These are phyloP conservation scores for Lingula anatina DNA, from an alignment of 2,888 invertebrate genomes.

Conservation along the genomic window DNA sequence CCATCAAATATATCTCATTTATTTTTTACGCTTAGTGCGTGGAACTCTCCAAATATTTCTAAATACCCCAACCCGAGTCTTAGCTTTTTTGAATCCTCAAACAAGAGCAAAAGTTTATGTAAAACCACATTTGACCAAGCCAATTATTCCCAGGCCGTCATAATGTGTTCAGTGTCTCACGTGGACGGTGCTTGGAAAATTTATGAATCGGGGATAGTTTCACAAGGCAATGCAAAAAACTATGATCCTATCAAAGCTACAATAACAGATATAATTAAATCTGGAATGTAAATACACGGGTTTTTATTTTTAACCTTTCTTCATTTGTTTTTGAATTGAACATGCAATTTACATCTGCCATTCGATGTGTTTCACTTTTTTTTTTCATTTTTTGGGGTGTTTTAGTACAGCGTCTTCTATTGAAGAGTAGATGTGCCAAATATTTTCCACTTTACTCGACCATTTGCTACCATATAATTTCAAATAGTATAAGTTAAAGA, in stretches of 20 bases:
- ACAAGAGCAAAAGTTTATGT: conserved; percentile 17
- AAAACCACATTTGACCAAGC: conserved; percentile 27
- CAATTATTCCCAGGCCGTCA: conserved; percentile 19
- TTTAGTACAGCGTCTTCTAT: no score
- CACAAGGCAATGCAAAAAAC: conserved; percentile 25
- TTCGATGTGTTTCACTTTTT: no score
- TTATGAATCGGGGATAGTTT: conserved; percentile 23
- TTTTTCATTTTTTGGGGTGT: no score
- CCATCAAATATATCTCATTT: conserved; percentile 20
- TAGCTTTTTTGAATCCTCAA: conserved; percentile 21
- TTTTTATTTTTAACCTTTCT: no score
- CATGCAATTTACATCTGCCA: no score
- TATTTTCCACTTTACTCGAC: no score
- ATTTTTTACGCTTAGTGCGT: conserved; percentile 27
- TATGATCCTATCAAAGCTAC: conserved; percentile 15
- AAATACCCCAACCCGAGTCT: conserved; percentile 24
- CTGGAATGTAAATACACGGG: no score
- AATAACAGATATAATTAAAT: conserved; percentile 14
- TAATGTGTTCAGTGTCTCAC: conserved; percentile 24
- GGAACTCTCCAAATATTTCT: conserved; percentile 21
- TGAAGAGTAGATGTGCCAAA: no score
- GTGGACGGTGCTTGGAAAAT: conserved; percentile 18
- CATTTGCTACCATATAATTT: no score
- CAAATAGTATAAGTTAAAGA: no score
- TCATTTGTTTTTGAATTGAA: no score